Base-by-base conservation (phyloP, 92 coral and sea anemone species). In the Galaxea fascicularis region DNA sequence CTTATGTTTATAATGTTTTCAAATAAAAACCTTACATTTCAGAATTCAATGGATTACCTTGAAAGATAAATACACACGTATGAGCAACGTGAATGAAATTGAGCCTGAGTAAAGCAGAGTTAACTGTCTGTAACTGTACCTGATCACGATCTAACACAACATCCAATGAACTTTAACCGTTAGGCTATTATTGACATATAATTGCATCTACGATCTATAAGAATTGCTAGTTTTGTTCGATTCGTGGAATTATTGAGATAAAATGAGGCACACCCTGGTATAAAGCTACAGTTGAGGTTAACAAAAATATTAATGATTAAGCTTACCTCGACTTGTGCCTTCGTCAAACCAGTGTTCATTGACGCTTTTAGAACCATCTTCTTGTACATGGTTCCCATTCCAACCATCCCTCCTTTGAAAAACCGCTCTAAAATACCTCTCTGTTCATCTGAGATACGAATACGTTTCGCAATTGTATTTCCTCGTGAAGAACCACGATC, bases 321-420 rank as follows among this genome's bases (percentile, higher is more conserved):
- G n/a, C 72, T 66, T 25, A 29, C 72, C 72, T 66, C 72, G 46
- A 66, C 72, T 66, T 66, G 72, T 1, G 72, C 44, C 72, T 66
- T 66, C 72, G 72, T 66, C 72, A 66, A 66, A 25, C 44, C 47
- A 66, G 72, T 66, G 72, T 66, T 46, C 4, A 14, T 66, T 8
- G 47, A 17, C 31, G 72, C 72, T 66, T 66, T 66, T 27, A 25
- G n/a, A 27, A 66, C 72, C 72, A 66, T 66, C 18, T 27, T 11
- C 44, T 66, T 66, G 72, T 66, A 66, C 72, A 66, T 25, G 72
- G 44, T 29, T 66, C 72, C 72, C 72, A 46, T 66, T 25, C 72
- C 72, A 25, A 66, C 72, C 72, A 66, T 66, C 25, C 72, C 72
- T 66, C 72, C 44, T 66, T 27, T n/a, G 72, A 10, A 47, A 5